A percentile compares a stretch with the other conserved stretches of the same genome.
phyloP scores from a whole-genome alignment of 1,140 invertebrate genomes.

The Hesperophylax magnus region DNA sequence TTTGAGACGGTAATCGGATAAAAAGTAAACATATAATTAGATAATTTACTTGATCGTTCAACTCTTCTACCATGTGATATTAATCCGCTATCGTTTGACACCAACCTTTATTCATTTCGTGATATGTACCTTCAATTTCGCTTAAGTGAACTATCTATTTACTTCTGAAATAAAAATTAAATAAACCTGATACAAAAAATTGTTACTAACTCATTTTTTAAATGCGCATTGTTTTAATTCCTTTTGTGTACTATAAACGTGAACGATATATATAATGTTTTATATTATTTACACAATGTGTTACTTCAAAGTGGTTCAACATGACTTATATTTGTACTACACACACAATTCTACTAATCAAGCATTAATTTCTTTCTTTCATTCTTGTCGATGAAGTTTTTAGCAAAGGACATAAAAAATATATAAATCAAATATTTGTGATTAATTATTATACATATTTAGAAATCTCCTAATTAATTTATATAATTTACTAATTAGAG shows the following conservation, averaged over 20 bases:
- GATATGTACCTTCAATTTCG: conserved; percentile 41
- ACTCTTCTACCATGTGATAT: conserved; percentile 19
- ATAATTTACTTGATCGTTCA: no score
- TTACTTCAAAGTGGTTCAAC: not conserved
- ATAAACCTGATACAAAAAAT: no score
- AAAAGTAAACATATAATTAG: no score
- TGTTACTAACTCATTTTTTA: no score
- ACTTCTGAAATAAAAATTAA: no score
- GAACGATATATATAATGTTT: no score
- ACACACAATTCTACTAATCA: conserved; percentile 16
- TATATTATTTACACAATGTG: conserved; percentile 10
- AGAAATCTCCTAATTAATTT: conserved; percentile 3
- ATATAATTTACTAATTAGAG: no score
- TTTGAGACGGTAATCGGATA: no score
- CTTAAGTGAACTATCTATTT: conserved; percentile 24
- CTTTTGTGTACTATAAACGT: no score
- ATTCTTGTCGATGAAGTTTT: conserved; percentile 2
- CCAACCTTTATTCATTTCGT: conserved; percentile 10
- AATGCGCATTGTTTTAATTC: no score
- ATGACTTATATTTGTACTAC: not conserved
- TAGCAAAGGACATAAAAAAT: conserved; percentile 32
- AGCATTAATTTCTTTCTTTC: conserved; percentile 2
- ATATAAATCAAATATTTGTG: conserved; percentile 23
- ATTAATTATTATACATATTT: conserved; percentile 20
- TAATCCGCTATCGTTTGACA: conserved; percentile 16